These are phyloP conservation scores for Stenolophus ochropezus DNA, from an alignment of 2,888 invertebrate genomes.

Conservation along the genomic window DNA sequence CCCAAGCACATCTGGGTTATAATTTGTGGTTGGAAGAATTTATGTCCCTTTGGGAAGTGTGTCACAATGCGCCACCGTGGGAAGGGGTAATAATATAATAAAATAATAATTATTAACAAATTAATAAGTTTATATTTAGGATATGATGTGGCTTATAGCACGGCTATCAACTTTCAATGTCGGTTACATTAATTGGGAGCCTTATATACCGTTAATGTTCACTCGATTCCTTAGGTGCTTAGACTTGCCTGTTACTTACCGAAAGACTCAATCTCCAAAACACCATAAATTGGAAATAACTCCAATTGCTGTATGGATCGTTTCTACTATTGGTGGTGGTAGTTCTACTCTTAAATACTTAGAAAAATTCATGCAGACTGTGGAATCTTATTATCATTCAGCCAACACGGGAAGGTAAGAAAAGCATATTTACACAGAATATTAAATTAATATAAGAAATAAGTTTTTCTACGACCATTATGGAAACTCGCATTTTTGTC, in stretches of 20 bases:
- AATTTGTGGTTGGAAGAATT: constrained; percentile 88
- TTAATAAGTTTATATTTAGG: constrained; percentile 72
- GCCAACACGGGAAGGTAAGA: constrained; percentile 83
- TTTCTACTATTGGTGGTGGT: constrained; percentile 80
- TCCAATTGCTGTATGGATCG: constrained; percentile 78
- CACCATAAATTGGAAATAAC: constrained; percentile 73
- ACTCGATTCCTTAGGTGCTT: constrained; percentile 83
- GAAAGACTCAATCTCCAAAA: constrained; percentile 78
- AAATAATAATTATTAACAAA: not conserved
- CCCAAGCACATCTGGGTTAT: constrained; percentile 79
- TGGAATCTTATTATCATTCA: constrained; percentile 92
- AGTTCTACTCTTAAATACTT: constrained; percentile 81
- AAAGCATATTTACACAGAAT: no score
- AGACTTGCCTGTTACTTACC: constrained; percentile 86
- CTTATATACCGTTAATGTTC: constrained; percentile 86
- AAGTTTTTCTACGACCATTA: no score
- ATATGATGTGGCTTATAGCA: constrained; percentile 84
- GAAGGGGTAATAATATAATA: constrained; percentile 74
- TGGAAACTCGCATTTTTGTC: no score
- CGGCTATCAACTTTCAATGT: constrained; percentile 83
- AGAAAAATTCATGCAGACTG: constrained; percentile 85
- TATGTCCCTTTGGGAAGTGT: constrained; percentile 85
- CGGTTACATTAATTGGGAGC: constrained; percentile 92
- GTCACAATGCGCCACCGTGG: constrained; percentile 83
- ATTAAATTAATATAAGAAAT: no score